Evolutionary conservation across 1,140 invertebrate genomes (phyloP).

Genomic region (Achroia grisella): DNA sequence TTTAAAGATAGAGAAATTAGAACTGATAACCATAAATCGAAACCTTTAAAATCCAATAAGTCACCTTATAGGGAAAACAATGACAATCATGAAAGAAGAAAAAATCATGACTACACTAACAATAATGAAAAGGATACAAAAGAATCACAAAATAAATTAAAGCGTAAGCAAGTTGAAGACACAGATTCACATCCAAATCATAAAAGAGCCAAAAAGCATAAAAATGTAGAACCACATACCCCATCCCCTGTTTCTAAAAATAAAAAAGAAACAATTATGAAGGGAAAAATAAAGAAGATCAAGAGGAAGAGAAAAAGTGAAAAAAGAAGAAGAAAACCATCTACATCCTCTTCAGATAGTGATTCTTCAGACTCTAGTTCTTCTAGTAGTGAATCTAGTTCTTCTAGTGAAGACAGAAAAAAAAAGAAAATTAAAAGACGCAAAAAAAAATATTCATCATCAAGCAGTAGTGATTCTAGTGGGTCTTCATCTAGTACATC

Average conservation of each 20-base stretch:
- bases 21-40: constrained; percentile 5
- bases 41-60: neutral
- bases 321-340: constrained; percentile 43
- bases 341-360: constrained; percentile 48
- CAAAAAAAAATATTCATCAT: constrained; percentile 42
- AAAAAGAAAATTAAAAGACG: constrained; percentile 34
- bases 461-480: constrained; percentile 42
- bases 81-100: constrained; percentile 12
- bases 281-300: constrained; percentile 14
- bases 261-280: constrained; percentile 20
- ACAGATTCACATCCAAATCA: neutral
- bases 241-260: constrained; percentile 11
- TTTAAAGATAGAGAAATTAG: neutral
- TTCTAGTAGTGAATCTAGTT: constrained; percentile 47
- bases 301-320: constrained; percentile 10
- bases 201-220: constrained; percentile 1
- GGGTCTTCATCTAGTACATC: constrained; percentile 35
- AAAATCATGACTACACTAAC: constrained; percentile 4
- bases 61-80: neutral
- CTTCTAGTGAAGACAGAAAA: constrained; percentile 44
- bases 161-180: neutral
- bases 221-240: constrained; percentile 12
- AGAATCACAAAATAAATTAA: neutral
- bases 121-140: constrained; percentile 1
- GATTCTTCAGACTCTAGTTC: constrained; percentile 44